Conservation (phyloP, 2,888 invertebrate species). For the Clusia tigrina region DNA sequence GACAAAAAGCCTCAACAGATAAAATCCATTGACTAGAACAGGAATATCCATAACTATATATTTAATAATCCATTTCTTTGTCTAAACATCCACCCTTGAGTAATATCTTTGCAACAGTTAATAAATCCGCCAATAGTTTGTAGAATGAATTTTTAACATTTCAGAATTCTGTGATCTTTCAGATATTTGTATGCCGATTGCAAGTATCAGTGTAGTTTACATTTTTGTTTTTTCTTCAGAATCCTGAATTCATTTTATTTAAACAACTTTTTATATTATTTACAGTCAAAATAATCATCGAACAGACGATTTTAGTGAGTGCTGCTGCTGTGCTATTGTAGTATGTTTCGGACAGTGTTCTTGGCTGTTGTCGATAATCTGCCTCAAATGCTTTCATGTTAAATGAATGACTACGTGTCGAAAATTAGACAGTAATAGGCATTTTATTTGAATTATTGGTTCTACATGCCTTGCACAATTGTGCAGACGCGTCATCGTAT, state of each 20-base stretch:
- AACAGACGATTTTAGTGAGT: neutral
- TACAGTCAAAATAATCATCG: conserved; percentile 10
- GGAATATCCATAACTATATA: conserved; percentile 28
- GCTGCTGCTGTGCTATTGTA: conserved; percentile 11
- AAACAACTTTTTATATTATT: no score
- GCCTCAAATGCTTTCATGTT: neutral
- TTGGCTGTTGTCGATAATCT: neutral
- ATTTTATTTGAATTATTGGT: conserved; percentile 53
- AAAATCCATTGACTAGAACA: conserved; percentile 3
- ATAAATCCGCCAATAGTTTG: no score
- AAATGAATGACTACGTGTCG: conserved; percentile 57
- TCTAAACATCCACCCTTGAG: no score
- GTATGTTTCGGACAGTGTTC: neutral
- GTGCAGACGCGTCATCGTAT: neutral
- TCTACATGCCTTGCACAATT: conserved; percentile 24
- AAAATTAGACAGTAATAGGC: conserved; percentile 60
- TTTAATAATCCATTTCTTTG: no score
- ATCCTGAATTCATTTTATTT: no score
- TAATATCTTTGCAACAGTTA: no score
- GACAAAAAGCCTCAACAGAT: conserved; percentile 19
- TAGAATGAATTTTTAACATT: no score
- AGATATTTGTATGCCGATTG: no score
- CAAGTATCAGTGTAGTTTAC: no score
- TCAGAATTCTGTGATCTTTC: no score
- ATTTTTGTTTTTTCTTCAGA: no score